Conservation (phyloP, 2,113 vertebrate genomes). For the Tetrax tetrax region DNA sequence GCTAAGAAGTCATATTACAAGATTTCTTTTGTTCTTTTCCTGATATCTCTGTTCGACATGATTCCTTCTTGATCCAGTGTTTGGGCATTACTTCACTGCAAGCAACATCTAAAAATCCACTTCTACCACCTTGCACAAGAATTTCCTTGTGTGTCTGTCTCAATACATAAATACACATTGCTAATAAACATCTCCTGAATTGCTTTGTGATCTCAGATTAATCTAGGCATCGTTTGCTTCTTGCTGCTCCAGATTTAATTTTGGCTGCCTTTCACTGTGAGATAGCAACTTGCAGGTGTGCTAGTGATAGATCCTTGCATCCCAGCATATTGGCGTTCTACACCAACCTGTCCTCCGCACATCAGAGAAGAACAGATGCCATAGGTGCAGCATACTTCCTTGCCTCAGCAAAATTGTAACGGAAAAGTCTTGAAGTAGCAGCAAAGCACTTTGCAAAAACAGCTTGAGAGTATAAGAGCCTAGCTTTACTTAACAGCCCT, state of each 20-base stretch:
- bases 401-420: background rate
- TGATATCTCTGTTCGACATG: background rate
- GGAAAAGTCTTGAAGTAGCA: background rate
- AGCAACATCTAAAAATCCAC: background rate
- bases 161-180: background rate
- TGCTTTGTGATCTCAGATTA: background rate
- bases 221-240: background rate
- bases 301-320: background rate
- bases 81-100: background rate
- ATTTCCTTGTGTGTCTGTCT: background rate
- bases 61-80: background rate
- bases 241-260: background rate
- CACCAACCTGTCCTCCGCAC: fast-evolving
- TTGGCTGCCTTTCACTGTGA: background rate
- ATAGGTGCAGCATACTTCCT: background rate
- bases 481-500: background rate
- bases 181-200: background rate
- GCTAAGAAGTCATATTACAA: background rate
- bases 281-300: background rate
- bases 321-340: fast-evolving
- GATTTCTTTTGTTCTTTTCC: background rate
- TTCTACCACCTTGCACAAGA: background rate
- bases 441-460: background rate
- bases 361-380: background rate
- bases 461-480: background rate